Percentiles rank a stretch among this genome's conserved stretches.
phyloP scores from a whole-genome alignment of 2,888 invertebrate species.

The Tiphia femorata region DNA sequence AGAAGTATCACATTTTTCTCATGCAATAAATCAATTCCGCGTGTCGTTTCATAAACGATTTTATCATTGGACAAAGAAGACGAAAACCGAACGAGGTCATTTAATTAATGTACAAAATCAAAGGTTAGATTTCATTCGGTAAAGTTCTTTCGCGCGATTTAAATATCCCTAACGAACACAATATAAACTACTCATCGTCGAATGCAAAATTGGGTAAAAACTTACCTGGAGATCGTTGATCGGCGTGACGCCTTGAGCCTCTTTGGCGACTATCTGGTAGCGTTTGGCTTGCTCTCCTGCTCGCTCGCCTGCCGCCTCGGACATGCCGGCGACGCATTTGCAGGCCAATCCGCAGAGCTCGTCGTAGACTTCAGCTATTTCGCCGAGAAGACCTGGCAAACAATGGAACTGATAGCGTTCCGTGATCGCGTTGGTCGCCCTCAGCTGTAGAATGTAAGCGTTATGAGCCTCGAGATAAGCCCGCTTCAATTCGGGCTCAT shows the following conservation, averaged over 20 bases:
- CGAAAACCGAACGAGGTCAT: too few relatives aligned
- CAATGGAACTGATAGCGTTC: conserved; percentile 90
- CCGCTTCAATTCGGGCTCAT: conserved; percentile 74
- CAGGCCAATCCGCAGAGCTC: conserved; percentile 78
- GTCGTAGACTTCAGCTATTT: conserved; percentile 92
- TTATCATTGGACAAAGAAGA: too few relatives aligned
- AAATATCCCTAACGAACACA: too few relatives aligned
- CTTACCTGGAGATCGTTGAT: conserved; percentile 79
- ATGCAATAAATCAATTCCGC: too few relatives aligned
- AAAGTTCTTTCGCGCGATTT: too few relatives aligned
- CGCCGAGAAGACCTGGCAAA: conserved; percentile 88
- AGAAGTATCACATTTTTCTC: too few relatives aligned
- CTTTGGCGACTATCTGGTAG: conserved; percentile 84
- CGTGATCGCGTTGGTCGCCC: conserved; percentile 93
- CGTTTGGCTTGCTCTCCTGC: conserved; percentile 88
- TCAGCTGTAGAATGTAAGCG: conserved; percentile 91
- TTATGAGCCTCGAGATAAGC: conserved; percentile 93
- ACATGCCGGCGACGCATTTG: conserved; percentile 75
- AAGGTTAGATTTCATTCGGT: too few relatives aligned
- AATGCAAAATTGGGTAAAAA: not conserved
- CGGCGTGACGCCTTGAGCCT: conserved; percentile 82
- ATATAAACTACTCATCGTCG: too few relatives aligned
- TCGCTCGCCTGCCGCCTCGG: conserved; percentile 89
- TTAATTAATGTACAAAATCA: too few relatives aligned
- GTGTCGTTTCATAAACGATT: too few relatives aligned